Base-by-base conservation (phyloP, 1,140 invertebrate genomes). In the Megalopta genalis region DNA sequence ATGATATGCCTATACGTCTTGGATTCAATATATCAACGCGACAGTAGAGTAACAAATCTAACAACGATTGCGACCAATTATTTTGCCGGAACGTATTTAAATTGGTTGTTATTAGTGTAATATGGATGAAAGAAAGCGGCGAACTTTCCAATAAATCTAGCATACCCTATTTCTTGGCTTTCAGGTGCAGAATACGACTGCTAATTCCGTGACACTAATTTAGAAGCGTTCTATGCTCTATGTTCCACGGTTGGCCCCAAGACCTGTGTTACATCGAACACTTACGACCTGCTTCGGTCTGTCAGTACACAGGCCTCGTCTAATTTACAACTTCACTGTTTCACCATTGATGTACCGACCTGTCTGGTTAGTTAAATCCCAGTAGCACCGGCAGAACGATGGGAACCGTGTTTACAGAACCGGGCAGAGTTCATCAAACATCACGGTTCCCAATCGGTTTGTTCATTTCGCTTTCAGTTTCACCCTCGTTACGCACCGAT, bases 401-500 rank as follows among this genome's bases (percentile, higher is more conserved):
- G 18, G 14, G 25, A 1, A 25, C 14, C 9, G 27, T 25, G 63
- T 54, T 8, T 25, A 46, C 25, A 6, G 10, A 32, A 8, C 14
- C 32, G 23, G 25, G 18, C 32, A 23, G 18, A 62, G 68, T 67
- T 77, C 66, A 27, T 39, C 42, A 70, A 62, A 77, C 46, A 52
- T 67, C 39, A 49, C 59, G 7, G 25, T 42, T 66, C 66, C 37
- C n/a, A 21, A 69, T 77, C 75, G 10, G 16, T 49, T 27, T 62
- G 46, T 46, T 54, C 66, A 27, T 54, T 52, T 63, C 67, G 59
- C 75, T 77, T 71, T 77, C 75, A 42, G 16, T 77, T 77, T 77
- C 74, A 52, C 57, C 66, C 42, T 70, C 54, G 74, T 77, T 77
- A 77, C 74, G 57, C 74, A 66, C 57, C 27, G 4, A 54, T 25